Evolutionary conservation across 2,888 invertebrate species (phyloP).

Genomic region (Epinotia nisella): DNA sequence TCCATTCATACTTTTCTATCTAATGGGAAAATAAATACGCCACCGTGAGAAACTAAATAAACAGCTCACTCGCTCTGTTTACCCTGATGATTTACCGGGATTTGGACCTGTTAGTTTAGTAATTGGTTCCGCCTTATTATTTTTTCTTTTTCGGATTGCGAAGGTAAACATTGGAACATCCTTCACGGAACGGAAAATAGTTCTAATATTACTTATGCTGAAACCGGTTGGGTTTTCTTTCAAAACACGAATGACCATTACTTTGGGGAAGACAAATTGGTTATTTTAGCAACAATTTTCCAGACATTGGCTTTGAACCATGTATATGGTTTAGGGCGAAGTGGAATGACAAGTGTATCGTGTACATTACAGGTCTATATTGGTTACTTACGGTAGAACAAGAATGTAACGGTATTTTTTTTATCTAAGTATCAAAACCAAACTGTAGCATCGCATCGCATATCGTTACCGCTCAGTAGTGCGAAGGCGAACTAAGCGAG

Average conservation of each 20-base stretch:
- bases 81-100: constrained; percentile 40
- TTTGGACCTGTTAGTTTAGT: constrained; percentile 42
- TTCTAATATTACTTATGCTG: constrained; percentile 11
- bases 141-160: constrained; percentile 37
- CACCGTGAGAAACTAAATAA: constrained; percentile 44
- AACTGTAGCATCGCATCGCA: constrained; percentile 4
- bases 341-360: not conserved
- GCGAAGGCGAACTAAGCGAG: constrained; percentile 21
- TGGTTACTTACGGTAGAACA: not conserved
- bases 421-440: not conserved
- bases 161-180: constrained; percentile 36
- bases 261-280: not conserved
- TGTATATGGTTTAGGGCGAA: not conserved
- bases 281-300: not conserved
- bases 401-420: not conserved
- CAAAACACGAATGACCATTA: constrained; percentile 7
- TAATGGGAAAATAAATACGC: constrained; percentile 43
- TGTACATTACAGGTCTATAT: not conserved
- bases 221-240: constrained; percentile 21
- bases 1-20: constrained; percentile 41
- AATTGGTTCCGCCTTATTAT: constrained; percentile 31
- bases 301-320: not conserved
- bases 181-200: constrained; percentile 22
- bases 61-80: constrained; percentile 39
- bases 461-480: constrained; percentile 5